These are phyloP conservation scores for Germaria angustata DNA, from an alignment of 2,888 invertebrate species.

Conservation along the genomic window DNA sequence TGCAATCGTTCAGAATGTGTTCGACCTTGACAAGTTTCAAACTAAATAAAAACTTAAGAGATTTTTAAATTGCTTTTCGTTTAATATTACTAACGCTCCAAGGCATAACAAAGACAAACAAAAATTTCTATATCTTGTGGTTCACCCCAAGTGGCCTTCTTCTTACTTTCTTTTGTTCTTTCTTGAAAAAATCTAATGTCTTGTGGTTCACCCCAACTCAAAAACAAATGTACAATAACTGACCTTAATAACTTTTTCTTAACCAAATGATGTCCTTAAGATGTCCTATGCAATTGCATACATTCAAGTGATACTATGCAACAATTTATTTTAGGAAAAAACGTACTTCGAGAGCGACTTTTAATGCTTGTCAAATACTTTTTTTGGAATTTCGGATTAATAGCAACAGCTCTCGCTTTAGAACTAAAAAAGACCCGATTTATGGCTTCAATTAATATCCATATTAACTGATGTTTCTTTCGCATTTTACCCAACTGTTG, in stretches of 20 bases:
- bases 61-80: constrained; percentile 6
- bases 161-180: too few relatives aligned
- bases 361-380: too few relatives aligned
- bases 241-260: constrained; percentile 14
- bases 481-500: too few relatives aligned
- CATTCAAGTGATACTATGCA: background rate
- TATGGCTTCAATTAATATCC: too few relatives aligned
- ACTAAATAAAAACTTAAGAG: background rate
- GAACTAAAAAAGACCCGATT: too few relatives aligned
- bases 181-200: too few relatives aligned
- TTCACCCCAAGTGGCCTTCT: constrained; percentile 31
- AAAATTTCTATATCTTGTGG: constrained; percentile 47
- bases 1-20: background rate
- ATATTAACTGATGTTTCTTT: too few relatives aligned
- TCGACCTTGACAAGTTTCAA: constrained; percentile 15
- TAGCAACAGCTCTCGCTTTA: too few relatives aligned
- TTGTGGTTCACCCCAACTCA: too few relatives aligned
- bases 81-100: background rate
- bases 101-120: background rate
- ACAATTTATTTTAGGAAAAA: background rate
- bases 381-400: too few relatives aligned
- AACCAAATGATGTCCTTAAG: background rate
- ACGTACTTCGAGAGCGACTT: too few relatives aligned
- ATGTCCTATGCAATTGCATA: background rate
- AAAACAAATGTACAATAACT: background rate